Percentiles rank a stretch among this genome's conserved stretches.
phyloP scores from a whole-genome alignment of 2,113 vertebrate species.

The Sander lucioperca region DNA sequence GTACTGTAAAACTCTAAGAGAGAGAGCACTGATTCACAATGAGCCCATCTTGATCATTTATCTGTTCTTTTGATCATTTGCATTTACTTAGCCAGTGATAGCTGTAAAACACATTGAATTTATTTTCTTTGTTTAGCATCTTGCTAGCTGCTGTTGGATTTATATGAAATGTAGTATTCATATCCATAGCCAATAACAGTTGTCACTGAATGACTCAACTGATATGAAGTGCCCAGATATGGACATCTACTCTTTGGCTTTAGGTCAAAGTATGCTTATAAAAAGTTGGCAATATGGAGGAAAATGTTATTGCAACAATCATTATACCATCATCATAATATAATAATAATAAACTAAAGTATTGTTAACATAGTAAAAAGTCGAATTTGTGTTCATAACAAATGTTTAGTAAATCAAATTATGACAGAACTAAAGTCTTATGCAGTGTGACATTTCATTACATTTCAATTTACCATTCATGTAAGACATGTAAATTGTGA shows the following conservation, averaged over 20 bases:
- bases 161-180: background rate
- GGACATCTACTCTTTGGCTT: background rate
- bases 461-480: background rate
- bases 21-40: constrained; percentile 14
- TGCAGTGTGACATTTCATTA: background rate
- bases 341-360: background rate
- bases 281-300: background rate
- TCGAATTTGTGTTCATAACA: background rate
- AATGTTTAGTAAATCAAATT: background rate
- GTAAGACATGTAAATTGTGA: constrained; percentile 1
- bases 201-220: background rate
- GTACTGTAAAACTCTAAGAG: constrained; percentile 85
- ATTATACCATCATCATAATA: background rate
- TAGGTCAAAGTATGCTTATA: background rate
- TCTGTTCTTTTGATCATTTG: background rate
- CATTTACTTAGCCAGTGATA: background rate
- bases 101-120: background rate
- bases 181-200: background rate
- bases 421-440: background rate
- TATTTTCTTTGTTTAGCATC: background rate
- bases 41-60: background rate
- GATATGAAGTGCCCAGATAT: no score
- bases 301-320: background rate
- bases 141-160: background rate
- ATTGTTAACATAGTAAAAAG: background rate